These are phyloP conservation scores for Gobio gobio DNA, from an alignment of 2,113 vertebrate genomes.

Conservation along the genomic window DNA sequence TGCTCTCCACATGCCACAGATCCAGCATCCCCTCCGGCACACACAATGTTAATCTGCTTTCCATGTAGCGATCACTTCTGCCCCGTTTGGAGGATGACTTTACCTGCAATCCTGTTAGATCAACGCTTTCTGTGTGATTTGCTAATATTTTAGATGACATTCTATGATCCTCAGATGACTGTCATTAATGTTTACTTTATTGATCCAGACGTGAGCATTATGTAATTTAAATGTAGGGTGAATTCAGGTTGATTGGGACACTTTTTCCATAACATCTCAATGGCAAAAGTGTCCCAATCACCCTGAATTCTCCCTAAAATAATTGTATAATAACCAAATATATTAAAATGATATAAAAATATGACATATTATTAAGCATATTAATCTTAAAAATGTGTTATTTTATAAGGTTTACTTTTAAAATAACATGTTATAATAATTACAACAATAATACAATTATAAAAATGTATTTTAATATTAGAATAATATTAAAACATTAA, in stretches of 20 bases:
- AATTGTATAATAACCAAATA: background rate
- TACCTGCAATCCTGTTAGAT: slow-evolving; percentile 32
- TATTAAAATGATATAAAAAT: too few species aligned
- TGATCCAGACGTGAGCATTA: background rate
- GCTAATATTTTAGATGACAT: background rate
- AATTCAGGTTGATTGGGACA: too few species aligned
- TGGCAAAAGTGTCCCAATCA: too few species aligned
- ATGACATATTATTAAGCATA: too few species aligned
- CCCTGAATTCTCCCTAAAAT: too few species aligned
- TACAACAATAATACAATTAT: too few species aligned
- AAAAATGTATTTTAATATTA: too few species aligned
- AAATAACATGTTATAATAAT: too few species aligned
- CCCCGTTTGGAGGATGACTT: background rate
- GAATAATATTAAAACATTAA: background rate
- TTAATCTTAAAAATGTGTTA: too few species aligned
- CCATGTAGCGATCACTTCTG: slow-evolving; percentile 10
- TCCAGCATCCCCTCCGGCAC: slow-evolving; percentile 11
- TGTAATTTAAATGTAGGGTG: background rate
- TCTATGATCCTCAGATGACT: background rate
- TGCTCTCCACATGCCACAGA: slow-evolving; percentile 44
- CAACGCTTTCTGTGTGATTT: background rate
- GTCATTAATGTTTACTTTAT: background rate
- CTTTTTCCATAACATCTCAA: too few species aligned
- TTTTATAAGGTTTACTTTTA: too few species aligned
- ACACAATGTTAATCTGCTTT: slow-evolving; percentile 27